Evolutionary conservation across 2,113 vertebrate genomes (phyloP), one percentile per base, ranked within the genome.

Genomic region (Pedionomus torquatus): DNA sequence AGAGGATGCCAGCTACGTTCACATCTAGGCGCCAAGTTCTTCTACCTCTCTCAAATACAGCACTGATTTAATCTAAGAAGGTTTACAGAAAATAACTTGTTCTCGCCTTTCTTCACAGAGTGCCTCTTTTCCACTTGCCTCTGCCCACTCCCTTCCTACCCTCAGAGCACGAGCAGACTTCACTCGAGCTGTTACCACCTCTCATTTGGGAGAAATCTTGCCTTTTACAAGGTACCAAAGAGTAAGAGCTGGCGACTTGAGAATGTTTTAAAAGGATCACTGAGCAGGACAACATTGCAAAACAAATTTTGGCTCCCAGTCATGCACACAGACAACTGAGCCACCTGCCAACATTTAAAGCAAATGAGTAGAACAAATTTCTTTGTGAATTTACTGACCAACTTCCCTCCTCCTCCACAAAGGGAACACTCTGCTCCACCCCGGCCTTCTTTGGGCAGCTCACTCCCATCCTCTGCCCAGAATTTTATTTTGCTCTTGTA

Each of bases 81-180:
- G 39, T 77, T 90, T 89, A 80, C 41, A 84, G 69, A 95, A 94
- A 93, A 84, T 64, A 90, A 90, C 92, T 96, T 77, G 68, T 92
- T 95, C 96, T 91, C 39, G 7, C 80, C 72, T 92, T 89, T 71
- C 83, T 83, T 95, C 89, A 83, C 71, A 61, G 64, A 51, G 55
- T n/a, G 46, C 31, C 83, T 75, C 35, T 83, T 89, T 54, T 49
- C 58, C 81, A 92, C 87, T 92, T 87, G 63, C 41, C 63, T 68
- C 66, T 83, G 84, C 94, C 89, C 83, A 91, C 61, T 78, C 74
- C 89, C 85, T 82, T 92, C 89, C 60, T 68, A 81, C 95, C 86
- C 61, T 51, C 3, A 41, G 46, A 93, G 69, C 72, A 92, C 8
- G 6, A 94, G 88, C 76, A 93, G 76, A 48, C 60, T 68, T 63